Evolutionary conservation across 2,888 invertebrate species (phyloP).

Genomic region (Gisinianus flammeolus): DNA sequence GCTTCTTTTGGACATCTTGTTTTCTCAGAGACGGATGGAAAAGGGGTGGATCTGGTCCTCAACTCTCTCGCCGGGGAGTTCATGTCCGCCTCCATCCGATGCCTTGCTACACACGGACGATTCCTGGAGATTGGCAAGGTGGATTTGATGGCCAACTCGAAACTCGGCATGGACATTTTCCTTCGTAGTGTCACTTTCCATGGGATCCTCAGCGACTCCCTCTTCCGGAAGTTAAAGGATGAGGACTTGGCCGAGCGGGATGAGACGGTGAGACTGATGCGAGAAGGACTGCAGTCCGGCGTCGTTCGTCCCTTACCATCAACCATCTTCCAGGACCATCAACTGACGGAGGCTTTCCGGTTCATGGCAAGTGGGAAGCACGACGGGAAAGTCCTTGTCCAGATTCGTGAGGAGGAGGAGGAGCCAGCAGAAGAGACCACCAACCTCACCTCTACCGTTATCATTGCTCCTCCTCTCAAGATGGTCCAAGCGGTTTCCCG

Average conservation of each 20-base stretch:
- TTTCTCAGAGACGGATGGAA: conserved; percentile 77
- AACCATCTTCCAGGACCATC: conserved; percentile 70
- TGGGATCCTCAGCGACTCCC: too few species aligned
- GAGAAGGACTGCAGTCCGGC: conserved; percentile 70
- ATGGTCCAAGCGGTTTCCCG: conserved; percentile 64
- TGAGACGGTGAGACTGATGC: conserved; percentile 67
- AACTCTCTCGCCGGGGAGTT: conserved; percentile 70
- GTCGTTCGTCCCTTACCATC: conserved; percentile 73
- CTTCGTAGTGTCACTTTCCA: conserved; percentile 95
- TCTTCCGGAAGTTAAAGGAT: conserved; percentile 90
- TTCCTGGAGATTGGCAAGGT: too few species aligned
- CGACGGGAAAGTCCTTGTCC: conserved; percentile 76
- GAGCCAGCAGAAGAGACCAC: conserved; percentile 55
- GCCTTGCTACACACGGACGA: too few species aligned
- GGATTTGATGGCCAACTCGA: conserved; percentile 25
- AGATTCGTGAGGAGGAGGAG: conserved; percentile 63
- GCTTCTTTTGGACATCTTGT: conserved; percentile 64
- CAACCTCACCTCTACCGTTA: too few species aligned
- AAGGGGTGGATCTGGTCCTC: too few species aligned
- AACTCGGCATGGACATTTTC: conserved; percentile 82
- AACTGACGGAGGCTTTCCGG: conserved; percentile 74
- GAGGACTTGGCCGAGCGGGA: conserved; percentile 70
- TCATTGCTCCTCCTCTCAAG: too few species aligned
- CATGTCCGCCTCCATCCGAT: conserved; percentile 72
- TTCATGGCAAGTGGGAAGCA: conserved; percentile 80